phyloP scores from a whole-genome alignment of 2,113 vertebrate genomes.

The Probosciger aterrimus region DNA sequence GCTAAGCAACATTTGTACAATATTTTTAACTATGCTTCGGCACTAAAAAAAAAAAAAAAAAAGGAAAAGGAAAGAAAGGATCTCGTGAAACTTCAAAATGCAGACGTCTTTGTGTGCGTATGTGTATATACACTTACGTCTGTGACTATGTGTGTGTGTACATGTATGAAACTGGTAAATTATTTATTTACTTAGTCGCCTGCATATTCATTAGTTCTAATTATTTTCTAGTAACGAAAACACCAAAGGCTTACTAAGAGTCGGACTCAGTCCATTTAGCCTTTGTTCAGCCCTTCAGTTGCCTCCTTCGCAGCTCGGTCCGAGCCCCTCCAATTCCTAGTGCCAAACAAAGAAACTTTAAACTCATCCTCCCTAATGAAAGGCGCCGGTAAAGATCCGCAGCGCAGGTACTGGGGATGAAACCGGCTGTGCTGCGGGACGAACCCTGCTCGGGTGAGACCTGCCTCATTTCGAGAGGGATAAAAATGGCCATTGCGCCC shows the following conservation, averaged over 20 bases:
- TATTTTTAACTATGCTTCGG: slow-evolving; percentile 49
- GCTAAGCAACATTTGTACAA: slow-evolving; percentile 70
- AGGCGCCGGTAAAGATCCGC: slow-evolving; percentile 46
- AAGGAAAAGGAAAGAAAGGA: background rate
- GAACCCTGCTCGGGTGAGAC: background rate
- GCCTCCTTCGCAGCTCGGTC: slow-evolving; percentile 68
- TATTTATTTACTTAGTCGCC: slow-evolving; percentile 58
- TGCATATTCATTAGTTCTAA: slow-evolving; percentile 80
- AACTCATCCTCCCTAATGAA: slow-evolving; percentile 63
- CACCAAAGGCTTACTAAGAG: slow-evolving; percentile 73
- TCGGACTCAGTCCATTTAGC: slow-evolving; percentile 73
- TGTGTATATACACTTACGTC: background rate
- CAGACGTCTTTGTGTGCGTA: background rate
- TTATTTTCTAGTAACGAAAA: slow-evolving; percentile 80
- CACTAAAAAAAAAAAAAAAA: background rate
- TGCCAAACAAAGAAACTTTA: slow-evolving; percentile 76
- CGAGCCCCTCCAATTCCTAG: slow-evolving; percentile 66
- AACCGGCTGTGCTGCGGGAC: background rate
- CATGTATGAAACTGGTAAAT: slow-evolving; percentile 14
- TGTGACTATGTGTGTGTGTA: background rate
- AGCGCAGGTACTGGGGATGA: slow-evolving; percentile 20
- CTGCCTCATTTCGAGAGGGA: background rate
- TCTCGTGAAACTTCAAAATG: slow-evolving; percentile 28
- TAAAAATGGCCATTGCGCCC: background rate
- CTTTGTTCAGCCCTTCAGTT: slow-evolving; percentile 76